Percentiles rank a stretch among this genome's conserved stretches.
These are phyloP conservation scores for Bombyx mori DNA, from an alignment of 1,140 invertebrate genomes.

Conservation along the genomic window DNA sequence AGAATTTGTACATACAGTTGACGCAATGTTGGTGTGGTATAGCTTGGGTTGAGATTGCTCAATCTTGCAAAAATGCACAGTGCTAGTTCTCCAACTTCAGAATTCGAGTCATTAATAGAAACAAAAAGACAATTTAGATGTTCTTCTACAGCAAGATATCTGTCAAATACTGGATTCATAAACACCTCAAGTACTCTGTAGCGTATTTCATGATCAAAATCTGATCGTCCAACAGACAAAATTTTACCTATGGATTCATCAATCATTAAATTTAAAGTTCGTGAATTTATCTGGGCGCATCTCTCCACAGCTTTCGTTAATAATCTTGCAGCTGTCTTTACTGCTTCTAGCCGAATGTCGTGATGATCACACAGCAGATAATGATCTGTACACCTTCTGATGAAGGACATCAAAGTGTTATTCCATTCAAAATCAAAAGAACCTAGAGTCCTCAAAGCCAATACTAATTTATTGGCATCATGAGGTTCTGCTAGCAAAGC, in stretches of 20 bases:
- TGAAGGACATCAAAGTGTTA: conserved; percentile 93
- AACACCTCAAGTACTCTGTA: conserved; percentile 93
- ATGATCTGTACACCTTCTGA: conserved; percentile 91
- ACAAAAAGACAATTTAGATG: conserved; percentile 94
- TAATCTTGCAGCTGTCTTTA: conserved; percentile 92
- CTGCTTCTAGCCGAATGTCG: conserved; percentile 94
- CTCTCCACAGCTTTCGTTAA: conserved; percentile 86
- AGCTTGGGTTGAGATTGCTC: conserved; percentile 96
- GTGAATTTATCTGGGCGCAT: conserved; percentile 75
- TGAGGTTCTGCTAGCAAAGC: conserved; percentile 67
- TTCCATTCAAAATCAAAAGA: conserved; percentile 98
- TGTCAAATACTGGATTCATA: conserved; percentile 91
- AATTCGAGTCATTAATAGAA: conserved; percentile 96
- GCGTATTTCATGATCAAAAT: conserved; percentile 94
- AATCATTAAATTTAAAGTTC: conserved; percentile 88
- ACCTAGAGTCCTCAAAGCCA: conserved; percentile 94
- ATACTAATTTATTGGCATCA: conserved; percentile 88
- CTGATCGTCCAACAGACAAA: conserved; percentile 92
- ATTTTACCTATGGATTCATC: conserved; percentile 92
- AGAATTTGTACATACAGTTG: conserved; percentile 94
- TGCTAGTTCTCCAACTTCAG: conserved; percentile 95
- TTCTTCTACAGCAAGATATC: conserved; percentile 95
- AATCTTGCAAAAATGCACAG: conserved; percentile 93
- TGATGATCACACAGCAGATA: conserved; percentile 93
- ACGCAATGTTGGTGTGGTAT: conserved; percentile 95